phyloP scores from a whole-genome alignment of 2,888 invertebrate genomes.

The Caenorhabditis sp. region DNA sequence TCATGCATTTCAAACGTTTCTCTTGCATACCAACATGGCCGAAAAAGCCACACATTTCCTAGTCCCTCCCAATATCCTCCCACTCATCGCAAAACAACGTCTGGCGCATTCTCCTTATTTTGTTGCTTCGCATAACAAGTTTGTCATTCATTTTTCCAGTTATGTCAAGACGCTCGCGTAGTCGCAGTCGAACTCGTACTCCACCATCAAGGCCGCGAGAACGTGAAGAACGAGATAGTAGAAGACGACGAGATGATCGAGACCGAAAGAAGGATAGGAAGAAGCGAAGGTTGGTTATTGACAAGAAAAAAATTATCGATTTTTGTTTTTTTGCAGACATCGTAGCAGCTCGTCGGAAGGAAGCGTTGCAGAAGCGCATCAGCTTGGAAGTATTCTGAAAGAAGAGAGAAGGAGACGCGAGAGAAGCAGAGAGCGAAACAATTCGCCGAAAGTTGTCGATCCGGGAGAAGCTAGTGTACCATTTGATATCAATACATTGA shows the following conservation, averaged over 20 bases:
- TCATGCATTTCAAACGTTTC: too few relatives aligned
- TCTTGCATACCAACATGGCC: background rate
- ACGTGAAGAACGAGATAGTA: conserved; percentile 20
- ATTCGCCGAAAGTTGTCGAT: conserved; percentile 18
- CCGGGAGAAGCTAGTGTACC: conserved; percentile 15
- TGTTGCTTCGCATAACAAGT: background rate
- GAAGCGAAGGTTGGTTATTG: conserved; percentile 10
- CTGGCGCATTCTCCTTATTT: background rate
- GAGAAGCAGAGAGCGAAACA: conserved; percentile 26
- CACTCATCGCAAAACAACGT: background rate
- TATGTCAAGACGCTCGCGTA: conserved; percentile 26
- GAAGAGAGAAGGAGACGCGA: conserved; percentile 33
- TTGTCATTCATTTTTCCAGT: background rate
- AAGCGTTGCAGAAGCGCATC: conserved; percentile 36
- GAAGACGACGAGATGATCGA: conserved; percentile 26
- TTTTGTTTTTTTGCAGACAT: conserved; percentile 26
- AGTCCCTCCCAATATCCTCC: background rate
- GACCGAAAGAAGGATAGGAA: conserved; percentile 21
- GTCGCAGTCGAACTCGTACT: conserved; percentile 10
- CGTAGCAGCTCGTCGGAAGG: conserved; percentile 39
- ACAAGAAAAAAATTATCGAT: background rate
- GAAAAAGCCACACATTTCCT: background rate
- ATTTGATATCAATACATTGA: conserved; percentile 53
- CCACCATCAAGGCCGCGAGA: conserved; percentile 23
- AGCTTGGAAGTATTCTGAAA: conserved; percentile 47